A percentile compares a stretch with the other conserved stretches of the same genome.
phyloP scores from a whole-genome alignment of 2,797 vertebrate species.

The Astyanax mexicanus region DNA sequence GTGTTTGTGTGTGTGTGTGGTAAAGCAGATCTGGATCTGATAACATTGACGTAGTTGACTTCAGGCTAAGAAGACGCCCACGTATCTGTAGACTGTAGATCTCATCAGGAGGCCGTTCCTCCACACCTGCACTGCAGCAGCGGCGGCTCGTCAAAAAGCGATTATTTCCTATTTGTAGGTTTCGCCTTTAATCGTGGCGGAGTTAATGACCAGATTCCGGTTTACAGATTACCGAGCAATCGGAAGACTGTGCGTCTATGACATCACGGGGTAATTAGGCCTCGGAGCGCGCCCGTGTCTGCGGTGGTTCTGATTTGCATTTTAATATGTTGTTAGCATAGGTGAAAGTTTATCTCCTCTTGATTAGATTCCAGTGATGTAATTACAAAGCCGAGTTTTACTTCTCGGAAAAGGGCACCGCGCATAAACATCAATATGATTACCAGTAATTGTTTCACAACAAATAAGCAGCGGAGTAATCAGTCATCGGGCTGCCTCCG shows the following conservation, averaged over 20 bases:
- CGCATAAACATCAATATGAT: conserved; percentile 66
- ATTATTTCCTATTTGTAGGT: conserved; percentile 47
- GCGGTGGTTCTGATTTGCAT: conserved; percentile 59
- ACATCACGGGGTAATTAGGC: conserved; percentile 61
- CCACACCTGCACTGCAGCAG: conserved; percentile 36
- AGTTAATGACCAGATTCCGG: conserved; percentile 55
- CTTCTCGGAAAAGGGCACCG: conserved; percentile 61
- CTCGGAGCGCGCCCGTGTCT: conserved; percentile 39
- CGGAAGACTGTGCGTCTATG: conserved; percentile 49
- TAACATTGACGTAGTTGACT: conserved; percentile 32
- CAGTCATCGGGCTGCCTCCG: conserved; percentile 59
- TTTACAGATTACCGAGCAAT: conserved; percentile 59
- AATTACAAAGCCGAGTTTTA: conserved; percentile 64
- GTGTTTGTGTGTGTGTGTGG: conserved; percentile 24
- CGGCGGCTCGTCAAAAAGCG: conserved; percentile 44
- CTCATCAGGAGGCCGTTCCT: conserved; percentile 28
- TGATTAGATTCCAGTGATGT: conserved; percentile 66
- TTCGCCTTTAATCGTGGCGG: conserved; percentile 53
- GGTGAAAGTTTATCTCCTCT: conserved; percentile 66
- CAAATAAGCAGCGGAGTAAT: conserved; percentile 62
- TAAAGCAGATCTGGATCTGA: conserved; percentile 31
- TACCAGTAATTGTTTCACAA: conserved; percentile 65
- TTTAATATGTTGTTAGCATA: conserved; percentile 66
- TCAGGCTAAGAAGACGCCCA: conserved; percentile 10
- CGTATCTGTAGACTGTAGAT: conserved; percentile 27